Percentiles rank a stretch among this genome's conserved stretches.
Conservation (phyloP, 2,888 invertebrate genomes). For the Polydrusus pterygomalis region DNA sequence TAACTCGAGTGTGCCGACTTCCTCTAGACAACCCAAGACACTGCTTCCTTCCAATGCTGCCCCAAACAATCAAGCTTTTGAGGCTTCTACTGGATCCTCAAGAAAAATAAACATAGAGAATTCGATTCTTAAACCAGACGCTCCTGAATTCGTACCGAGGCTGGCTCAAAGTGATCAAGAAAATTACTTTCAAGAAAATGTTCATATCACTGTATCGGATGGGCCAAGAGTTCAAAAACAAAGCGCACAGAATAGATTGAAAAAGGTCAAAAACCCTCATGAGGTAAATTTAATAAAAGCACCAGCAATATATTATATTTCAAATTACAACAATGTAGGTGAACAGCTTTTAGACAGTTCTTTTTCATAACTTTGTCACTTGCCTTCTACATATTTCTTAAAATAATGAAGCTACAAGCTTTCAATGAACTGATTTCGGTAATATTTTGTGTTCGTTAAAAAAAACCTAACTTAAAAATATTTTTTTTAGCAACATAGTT, state of each 20-base stretch:
- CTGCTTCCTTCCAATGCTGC: neutral
- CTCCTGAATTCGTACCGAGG: conserved; percentile 74
- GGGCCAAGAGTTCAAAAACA: conserved; percentile 33
- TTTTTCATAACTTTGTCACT: neutral
- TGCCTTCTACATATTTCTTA: neutral
- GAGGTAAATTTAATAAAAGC: conserved; percentile 26
- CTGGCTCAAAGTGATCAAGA: conserved; percentile 6
- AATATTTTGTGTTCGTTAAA: neutral
- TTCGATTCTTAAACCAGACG: conserved; percentile 74
- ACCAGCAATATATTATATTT: neutral
- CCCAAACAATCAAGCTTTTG: conserved; percentile 5
- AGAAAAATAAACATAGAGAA: conserved; percentile 57
- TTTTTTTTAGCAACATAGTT: conserved; percentile 19
- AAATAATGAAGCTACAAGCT: neutral
- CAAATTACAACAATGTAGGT: neutral
- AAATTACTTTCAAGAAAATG: conserved; percentile 14
- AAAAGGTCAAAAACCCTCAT: conserved; percentile 45
- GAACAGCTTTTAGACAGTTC: neutral
- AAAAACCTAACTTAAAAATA: neutral
- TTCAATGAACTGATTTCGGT: neutral
- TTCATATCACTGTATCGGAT: conserved; percentile 28
- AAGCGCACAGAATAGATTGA: conserved; percentile 64
- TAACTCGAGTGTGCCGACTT: conserved; percentile 1
- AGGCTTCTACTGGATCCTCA: conserved; percentile 9
- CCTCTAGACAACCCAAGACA: conserved; percentile 13